Evolutionary conservation across 2,797 vertebrate species (phyloP).

Genomic region (Poecilia wingei): DNA sequence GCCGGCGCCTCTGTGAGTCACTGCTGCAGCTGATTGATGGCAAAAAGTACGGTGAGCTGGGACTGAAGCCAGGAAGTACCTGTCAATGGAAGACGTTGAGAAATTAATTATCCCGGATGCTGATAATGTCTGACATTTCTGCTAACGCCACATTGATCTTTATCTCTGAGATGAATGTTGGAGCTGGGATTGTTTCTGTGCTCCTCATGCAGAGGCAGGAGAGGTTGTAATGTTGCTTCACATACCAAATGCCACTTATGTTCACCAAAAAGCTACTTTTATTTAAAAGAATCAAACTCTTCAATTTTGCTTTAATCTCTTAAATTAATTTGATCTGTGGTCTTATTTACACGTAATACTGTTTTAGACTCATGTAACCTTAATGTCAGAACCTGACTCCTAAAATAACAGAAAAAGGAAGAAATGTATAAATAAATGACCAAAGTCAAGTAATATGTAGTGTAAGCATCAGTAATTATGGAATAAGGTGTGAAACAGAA

Average conservation of each 20-base stretch:
- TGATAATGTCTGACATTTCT: constrained; percentile 67
- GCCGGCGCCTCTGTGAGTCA: constrained; percentile 28
- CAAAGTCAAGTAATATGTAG: background rate
- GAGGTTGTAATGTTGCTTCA: background rate
- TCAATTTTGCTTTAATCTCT: background rate
- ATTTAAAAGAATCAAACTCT: background rate
- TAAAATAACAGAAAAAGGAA: background rate
- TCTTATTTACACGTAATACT: background rate
- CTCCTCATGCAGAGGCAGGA: constrained; percentile 27
- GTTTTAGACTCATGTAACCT: no score
- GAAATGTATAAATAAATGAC: no score
- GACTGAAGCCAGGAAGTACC: constrained; percentile 30
- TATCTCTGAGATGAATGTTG: constrained; percentile 60
- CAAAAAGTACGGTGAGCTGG: constrained; percentile 14
- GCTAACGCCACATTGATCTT: constrained; percentile 50
- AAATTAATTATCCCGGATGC: constrained; percentile 64
- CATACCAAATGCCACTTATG: background rate
- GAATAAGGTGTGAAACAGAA: background rate
- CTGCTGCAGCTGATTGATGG: constrained; percentile 19
- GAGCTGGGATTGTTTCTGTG: constrained; percentile 39
- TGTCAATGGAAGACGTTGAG: constrained; percentile 37
- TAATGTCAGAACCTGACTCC: background rate
- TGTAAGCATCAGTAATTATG: background rate
- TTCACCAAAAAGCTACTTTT: background rate
- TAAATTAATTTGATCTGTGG: background rate